Conservation (phyloP, 1,140 invertebrate species). For the Microplitis mediator region DNA sequence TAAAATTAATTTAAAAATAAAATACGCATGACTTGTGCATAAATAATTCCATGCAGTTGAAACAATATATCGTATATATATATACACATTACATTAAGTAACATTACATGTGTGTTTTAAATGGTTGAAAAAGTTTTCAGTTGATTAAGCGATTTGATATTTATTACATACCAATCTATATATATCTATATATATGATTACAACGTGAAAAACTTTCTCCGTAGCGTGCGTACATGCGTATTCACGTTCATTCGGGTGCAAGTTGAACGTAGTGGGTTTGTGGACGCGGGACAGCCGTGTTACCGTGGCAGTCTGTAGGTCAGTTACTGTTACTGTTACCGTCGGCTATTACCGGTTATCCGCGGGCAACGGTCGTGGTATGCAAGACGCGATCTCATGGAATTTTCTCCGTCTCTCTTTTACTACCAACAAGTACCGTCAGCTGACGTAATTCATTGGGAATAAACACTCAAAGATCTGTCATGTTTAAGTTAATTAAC, state of each 20-base stretch:
- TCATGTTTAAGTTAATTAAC: too few relatives aligned
- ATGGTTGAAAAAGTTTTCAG: too few relatives aligned
- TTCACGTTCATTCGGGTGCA: slow-evolving; percentile 13
- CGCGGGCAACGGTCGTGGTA: slow-evolving; percentile 40
- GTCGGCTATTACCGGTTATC: slow-evolving; percentile 44
- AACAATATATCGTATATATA: too few relatives aligned
- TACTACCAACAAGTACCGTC: background rate
- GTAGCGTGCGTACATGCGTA: background rate
- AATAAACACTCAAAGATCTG: background rate
- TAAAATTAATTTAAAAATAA: too few relatives aligned
- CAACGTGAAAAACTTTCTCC: slow-evolving; percentile 12
- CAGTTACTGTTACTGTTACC: slow-evolving; percentile 46
- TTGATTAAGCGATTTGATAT: too few relatives aligned
- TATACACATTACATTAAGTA: too few relatives aligned
- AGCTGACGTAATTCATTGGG: background rate
- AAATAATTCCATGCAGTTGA: too few relatives aligned
- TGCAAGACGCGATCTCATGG: slow-evolving; percentile 19
- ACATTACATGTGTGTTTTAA: too few relatives aligned
- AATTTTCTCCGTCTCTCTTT: slow-evolving; percentile 19
- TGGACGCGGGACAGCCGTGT: background rate
- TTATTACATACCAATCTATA: too few relatives aligned
- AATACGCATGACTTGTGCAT: too few relatives aligned
- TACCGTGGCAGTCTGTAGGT: slow-evolving; percentile 39
- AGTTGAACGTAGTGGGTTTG: slow-evolving; percentile 4
- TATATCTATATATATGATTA: background rate